A percentile compares a stretch with the other conserved stretches of the same genome.
phyloP scores from a whole-genome alignment of 2,113 vertebrate genomes.

The Xyrauchen texanus region DNA sequence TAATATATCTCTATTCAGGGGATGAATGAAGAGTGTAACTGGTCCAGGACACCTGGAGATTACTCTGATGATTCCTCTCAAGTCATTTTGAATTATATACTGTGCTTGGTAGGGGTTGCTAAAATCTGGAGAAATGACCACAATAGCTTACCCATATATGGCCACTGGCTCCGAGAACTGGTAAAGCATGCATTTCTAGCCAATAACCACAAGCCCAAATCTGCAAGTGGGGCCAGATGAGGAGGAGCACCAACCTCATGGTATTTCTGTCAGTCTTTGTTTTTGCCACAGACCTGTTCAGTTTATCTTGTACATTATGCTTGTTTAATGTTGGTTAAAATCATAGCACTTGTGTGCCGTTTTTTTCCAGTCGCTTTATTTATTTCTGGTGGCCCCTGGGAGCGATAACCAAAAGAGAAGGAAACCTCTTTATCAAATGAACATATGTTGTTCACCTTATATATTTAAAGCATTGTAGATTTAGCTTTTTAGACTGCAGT shows the following conservation, averaged over 20 bases:
- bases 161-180: neutral
- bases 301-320: conserved; percentile 19
- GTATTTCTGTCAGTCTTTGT: conserved; percentile 12
- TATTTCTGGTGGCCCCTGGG: neutral
- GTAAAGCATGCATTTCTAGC: conserved; percentile 32
- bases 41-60: neutral
- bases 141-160: neutral
- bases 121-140: neutral
- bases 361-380: neutral
- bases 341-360: neutral
- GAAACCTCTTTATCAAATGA: neutral
- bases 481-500: neutral
- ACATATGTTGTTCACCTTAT: neutral
- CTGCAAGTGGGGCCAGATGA: neutral
- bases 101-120: neutral
- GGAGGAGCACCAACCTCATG: conserved; percentile 33
- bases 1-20: neutral
- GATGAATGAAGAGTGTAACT: too few relatives aligned
- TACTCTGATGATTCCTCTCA: neutral
- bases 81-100: neutral
- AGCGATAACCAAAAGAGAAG: neutral
- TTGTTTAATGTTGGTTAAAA: neutral
- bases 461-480: conserved; percentile 28
- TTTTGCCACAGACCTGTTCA: conserved; percentile 13
- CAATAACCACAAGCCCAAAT: conserved; percentile 11